A percentile compares a stretch with the other conserved stretches of the same genome.
phyloP scores from a whole-genome alignment of 2,113 vertebrate species.

The Dermatemys mawii region DNA sequence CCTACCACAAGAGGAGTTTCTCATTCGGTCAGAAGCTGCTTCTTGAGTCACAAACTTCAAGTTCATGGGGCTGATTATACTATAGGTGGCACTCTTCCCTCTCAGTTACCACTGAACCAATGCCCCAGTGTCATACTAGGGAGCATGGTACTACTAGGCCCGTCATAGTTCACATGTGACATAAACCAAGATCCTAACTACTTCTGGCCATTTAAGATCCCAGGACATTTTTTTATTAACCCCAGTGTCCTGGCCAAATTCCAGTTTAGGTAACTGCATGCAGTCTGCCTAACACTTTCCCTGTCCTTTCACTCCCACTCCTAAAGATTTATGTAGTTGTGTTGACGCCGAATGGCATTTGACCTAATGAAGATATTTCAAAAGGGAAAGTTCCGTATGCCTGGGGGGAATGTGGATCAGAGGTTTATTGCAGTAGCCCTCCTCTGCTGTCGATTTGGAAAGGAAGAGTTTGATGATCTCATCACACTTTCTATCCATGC shows the following conservation, averaged over 20 bases:
- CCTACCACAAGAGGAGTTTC: not conserved
- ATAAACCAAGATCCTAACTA: not conserved
- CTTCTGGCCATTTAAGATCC: not conserved
- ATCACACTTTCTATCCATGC: slow-evolving; percentile 4
- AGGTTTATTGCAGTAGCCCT: not conserved
- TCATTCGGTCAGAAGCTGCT: not conserved
- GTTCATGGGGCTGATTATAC: not conserved
- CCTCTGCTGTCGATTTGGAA: not conserved
- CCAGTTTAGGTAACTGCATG: slow-evolving; percentile 32
- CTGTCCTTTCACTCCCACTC: not conserved
- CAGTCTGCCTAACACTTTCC: not conserved
- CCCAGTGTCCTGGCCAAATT: not conserved
- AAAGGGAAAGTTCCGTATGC: not conserved
- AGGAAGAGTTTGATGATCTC: not conserved
- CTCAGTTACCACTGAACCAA: fast-evolving
- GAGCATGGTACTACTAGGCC: not conserved
- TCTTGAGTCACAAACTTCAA: not conserved
- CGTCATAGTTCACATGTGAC: not conserved
- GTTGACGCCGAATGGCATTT: not conserved
- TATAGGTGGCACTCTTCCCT: not conserved
- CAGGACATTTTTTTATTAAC: slow-evolving; percentile 12
- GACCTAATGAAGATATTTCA: slow-evolving; percentile 13
- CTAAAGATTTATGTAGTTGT: slow-evolving; percentile 20
- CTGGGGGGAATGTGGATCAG: not conserved
- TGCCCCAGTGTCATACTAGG: not conserved